A percentile compares a stretch with the other conserved stretches of the same genome.
Evolutionary conservation across 2,888 invertebrate genomes (phyloP).

Genomic region (Platypus cylindrus): DNA sequence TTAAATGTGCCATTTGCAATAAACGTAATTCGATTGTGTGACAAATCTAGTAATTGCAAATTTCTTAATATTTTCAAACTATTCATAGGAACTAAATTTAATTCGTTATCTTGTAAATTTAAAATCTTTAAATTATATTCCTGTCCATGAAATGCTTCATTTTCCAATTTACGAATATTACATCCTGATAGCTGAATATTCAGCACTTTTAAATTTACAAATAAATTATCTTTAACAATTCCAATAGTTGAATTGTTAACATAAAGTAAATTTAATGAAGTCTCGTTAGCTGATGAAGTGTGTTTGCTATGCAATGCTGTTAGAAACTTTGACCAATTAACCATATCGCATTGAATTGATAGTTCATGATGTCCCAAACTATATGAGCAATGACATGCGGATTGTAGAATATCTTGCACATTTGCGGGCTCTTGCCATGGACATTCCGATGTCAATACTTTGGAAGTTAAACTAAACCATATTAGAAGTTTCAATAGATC

Average conservation of each 20-base stretch:
- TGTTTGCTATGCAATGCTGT: constrained; percentile 59
- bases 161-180: constrained; percentile 55
- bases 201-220: constrained; percentile 57
- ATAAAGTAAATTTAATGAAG: constrained; percentile 70
- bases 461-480: constrained; percentile 22
- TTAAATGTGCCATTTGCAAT: constrained; percentile 67
- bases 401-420: constrained; percentile 61
- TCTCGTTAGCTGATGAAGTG: constrained; percentile 49
- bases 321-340: constrained; percentile 64
- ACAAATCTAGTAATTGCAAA: constrained; percentile 70
- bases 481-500: no score
- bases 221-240: constrained; percentile 52
- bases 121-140: constrained; percentile 69
- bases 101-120: constrained; percentile 72
- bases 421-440: no score
- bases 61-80: constrained; percentile 55
- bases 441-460: constrained; percentile 50
- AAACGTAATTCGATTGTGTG: constrained; percentile 61
- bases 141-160: constrained; percentile 70
- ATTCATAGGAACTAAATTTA: constrained; percentile 64
- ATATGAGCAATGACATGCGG: constrained; percentile 78
- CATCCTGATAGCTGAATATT: constrained; percentile 80
- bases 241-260: constrained; percentile 76
- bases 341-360: constrained; percentile 84
- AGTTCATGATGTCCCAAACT: constrained; percentile 74